phyloP scores from a whole-genome alignment of 2,113 vertebrate genomes.

The Sinocyclocheilus anophthalmus region DNA sequence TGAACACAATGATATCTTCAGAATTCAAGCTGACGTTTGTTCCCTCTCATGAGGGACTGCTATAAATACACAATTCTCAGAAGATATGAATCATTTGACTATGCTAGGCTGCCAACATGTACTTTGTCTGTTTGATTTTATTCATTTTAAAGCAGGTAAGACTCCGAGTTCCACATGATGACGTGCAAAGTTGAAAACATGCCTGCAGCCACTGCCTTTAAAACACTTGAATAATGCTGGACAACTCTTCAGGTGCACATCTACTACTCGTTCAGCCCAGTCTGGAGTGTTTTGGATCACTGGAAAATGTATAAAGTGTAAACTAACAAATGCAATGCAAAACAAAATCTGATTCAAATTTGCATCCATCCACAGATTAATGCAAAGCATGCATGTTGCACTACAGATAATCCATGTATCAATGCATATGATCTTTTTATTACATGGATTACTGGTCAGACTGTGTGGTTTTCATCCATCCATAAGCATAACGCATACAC shows the following conservation, averaged over 20 bases:
- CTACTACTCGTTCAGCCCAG: background rate
- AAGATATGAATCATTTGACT: slow-evolving; percentile 29
- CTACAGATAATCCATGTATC: background rate
- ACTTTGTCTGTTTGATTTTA: slow-evolving; percentile 41
- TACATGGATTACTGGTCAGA: slow-evolving; percentile 5
- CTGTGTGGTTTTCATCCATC: slow-evolving; percentile 11
- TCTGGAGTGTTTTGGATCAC: background rate
- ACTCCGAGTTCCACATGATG: background rate
- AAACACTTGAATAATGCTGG: slow-evolving; percentile 49
- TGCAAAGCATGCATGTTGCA: background rate
- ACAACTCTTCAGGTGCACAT: slow-evolving; percentile 15
- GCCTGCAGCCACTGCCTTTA: slow-evolving; percentile 27
- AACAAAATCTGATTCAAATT: background rate
- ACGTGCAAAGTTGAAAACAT: slow-evolving; percentile 47
- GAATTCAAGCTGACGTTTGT: slow-evolving; percentile 11
- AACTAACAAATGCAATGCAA: background rate
- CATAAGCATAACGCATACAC: slow-evolving; percentile 44
- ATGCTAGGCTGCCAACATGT: background rate
- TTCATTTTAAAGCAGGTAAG: slow-evolving; percentile 51
- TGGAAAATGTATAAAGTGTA: background rate
- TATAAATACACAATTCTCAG: slow-evolving; percentile 47
- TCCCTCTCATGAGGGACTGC: background rate
- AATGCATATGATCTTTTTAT: slow-evolving; percentile 1
- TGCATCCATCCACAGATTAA: background rate
- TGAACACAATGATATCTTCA: background rate